Evolutionary conservation across 2,888 invertebrate genomes (phyloP).

Genomic region (Cataglyphis cursor): DNA sequence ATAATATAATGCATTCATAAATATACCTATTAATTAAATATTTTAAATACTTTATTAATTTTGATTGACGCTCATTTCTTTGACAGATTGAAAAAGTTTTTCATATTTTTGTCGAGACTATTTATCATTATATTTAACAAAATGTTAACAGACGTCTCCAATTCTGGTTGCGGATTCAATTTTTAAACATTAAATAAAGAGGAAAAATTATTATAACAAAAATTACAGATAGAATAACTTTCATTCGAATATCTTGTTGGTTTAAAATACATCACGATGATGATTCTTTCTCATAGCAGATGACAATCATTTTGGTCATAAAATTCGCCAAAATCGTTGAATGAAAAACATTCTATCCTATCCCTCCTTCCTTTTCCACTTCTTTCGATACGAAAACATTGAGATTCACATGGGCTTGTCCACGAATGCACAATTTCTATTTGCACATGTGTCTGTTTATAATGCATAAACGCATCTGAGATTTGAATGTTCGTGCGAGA

Average conservation of each 20-base stretch:
- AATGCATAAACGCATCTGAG: conserved; percentile 72
- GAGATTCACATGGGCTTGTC: conserved; percentile 58
- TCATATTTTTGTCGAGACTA: neutral
- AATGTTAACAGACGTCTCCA: neutral
- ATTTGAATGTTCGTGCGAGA: conserved; percentile 72
- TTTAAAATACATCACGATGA: neutral
- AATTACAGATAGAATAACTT: neutral
- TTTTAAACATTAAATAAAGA: neutral
- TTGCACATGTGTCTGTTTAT: conserved; percentile 66
- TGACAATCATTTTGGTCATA: conserved; percentile 10
- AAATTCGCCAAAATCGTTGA: conserved; percentile 7
- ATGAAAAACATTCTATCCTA: conserved; percentile 2
- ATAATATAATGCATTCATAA: neutral
- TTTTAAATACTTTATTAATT: neutral
- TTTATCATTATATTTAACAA: neutral
- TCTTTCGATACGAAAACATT: conserved; percentile 43
- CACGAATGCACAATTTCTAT: conserved; percentile 63
- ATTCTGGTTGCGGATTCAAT: neutral
- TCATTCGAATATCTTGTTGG: neutral
- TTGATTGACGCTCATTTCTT: neutral
- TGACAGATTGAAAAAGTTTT: neutral
- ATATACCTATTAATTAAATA: neutral
- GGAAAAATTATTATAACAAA: neutral
- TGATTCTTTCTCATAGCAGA: neutral
- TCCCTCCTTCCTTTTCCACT: neutral